These are phyloP conservation scores for Poecilia gillii DNA, from an alignment of 2,797 vertebrate genomes.

Conservation along the genomic window DNA sequence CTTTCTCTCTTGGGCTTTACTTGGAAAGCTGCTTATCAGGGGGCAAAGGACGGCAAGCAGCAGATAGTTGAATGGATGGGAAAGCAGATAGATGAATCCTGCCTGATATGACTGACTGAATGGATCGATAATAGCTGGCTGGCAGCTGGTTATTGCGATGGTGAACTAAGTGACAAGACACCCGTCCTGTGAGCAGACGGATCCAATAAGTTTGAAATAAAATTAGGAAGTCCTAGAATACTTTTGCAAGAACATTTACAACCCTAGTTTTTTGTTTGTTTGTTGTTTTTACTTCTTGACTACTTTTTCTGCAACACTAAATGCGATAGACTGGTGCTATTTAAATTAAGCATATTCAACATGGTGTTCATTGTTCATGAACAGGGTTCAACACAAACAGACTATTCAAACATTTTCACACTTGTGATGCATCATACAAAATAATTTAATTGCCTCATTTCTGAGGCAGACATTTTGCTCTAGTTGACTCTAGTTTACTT, in stretches of 20 bases:
- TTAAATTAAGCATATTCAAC: not conserved
- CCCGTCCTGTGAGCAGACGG: conserved; percentile 33
- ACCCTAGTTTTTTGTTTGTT: not conserved
- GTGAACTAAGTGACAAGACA: conserved; percentile 39
- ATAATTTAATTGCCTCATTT: not conserved
- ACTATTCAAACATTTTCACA: not conserved
- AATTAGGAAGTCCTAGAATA: conserved; percentile 12
- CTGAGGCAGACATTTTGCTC: not conserved
- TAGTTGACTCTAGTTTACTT: not conserved
- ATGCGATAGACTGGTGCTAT: not conserved
- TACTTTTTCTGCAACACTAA: not conserved
- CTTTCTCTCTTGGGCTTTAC: conserved; percentile 70
- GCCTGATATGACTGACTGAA: conserved; percentile 72
- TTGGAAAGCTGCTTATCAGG: conserved; percentile 73
- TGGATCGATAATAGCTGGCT: conserved; percentile 60
- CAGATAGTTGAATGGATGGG: conserved; percentile 69
- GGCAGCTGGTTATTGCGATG: conserved; percentile 47
- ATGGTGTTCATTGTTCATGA: not conserved
- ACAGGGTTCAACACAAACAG: not conserved
- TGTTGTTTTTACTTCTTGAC: conserved; percentile 3
- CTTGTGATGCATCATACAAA: not conserved
- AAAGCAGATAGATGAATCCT: conserved; percentile 73
- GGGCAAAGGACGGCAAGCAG: conserved; percentile 65
- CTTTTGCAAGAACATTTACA: not conserved
- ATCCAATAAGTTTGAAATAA: conserved; percentile 11